These are phyloP conservation scores for Eudyptes chrysolophus DNA, from an alignment of 2,113 vertebrate genomes.

Conservation along the genomic window DNA sequence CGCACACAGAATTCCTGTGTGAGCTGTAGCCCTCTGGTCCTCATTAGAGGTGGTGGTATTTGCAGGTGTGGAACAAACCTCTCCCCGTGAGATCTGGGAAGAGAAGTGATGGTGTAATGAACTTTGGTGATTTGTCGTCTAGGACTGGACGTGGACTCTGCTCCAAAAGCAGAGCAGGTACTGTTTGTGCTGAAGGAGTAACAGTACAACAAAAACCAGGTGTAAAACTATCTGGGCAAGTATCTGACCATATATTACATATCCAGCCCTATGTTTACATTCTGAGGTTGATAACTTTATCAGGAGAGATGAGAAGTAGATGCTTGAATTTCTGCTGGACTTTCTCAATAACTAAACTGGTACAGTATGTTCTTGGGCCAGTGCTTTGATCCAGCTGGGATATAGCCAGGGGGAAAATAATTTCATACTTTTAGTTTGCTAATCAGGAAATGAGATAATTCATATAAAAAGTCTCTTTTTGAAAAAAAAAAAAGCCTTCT, in stretches of 20 bases:
- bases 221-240: background rate
- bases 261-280: background rate
- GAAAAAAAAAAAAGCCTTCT: background rate
- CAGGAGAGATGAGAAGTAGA: background rate
- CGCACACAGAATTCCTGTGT: rapidly evolving
- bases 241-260: background rate
- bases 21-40: background rate
- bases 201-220: background rate
- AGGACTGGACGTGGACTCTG: background rate
- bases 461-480: background rate
- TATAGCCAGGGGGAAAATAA: background rate
- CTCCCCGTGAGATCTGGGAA: background rate
- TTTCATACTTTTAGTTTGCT: conserved; percentile 12
- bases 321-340: conserved; percentile 5
- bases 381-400: conserved; percentile 29
- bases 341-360: background rate
- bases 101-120: background rate
- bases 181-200: background rate
- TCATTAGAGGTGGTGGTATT: background rate
- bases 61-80: background rate
- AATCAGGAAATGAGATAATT: conserved; percentile 47
- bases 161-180: background rate
- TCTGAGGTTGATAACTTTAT: background rate
- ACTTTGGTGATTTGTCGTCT: background rate
- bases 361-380: conserved; percentile 12